Evolutionary conservation across 2,113 vertebrate genomes (phyloP), one percentile per base, ranked within the genome.

Genomic region (Pachyramphus minor): DNA sequence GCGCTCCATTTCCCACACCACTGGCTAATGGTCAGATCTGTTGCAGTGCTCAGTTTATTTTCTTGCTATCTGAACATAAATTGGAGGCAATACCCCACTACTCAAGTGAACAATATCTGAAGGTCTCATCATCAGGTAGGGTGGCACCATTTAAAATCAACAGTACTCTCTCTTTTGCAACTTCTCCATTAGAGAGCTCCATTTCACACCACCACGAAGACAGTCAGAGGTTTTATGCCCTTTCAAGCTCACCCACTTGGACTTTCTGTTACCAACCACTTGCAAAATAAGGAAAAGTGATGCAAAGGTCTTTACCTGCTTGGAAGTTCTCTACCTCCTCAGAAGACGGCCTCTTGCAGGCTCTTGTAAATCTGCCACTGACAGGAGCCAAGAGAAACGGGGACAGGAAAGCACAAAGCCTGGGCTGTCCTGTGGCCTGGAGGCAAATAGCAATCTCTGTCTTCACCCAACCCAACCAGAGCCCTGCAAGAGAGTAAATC

Each of bases 391-490:
- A 84, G 75, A 94, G 84, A 95, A 94, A 90, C 17, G 20, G 44
- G 28, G 58, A 85, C 14, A 47, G 58, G 67, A 89, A 76, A 92
- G 58, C 82, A 87, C 63, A 92, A 88, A 96, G 88, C 58, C 76
- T 49, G 63, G 55, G 85, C 90, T 71, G 82, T 93, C 94, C 89
- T 37, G n/a, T 49, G 95, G 90, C 92, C 86, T 52, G 52, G 37
- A 91, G 93, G 89, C 92, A 94, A 91, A 92, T 7, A 90, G 93
- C 69, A 78, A 80, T 85, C 66, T 96, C 91, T 59, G 68, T 62
- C 84, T 95, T 81, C 91, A 95, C 86, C 93, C 95, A 95, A 91
- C 90, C 69, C 90, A 95, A 74, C 58, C 87, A 91, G 69, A 95
- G 93, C 82, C 90, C 89, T 47, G 90, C 64, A 91, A 91, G 79